These are phyloP conservation scores for Oryzias celebensis DNA, from an alignment of 2,113 vertebrate species.

Conservation along the genomic window DNA sequence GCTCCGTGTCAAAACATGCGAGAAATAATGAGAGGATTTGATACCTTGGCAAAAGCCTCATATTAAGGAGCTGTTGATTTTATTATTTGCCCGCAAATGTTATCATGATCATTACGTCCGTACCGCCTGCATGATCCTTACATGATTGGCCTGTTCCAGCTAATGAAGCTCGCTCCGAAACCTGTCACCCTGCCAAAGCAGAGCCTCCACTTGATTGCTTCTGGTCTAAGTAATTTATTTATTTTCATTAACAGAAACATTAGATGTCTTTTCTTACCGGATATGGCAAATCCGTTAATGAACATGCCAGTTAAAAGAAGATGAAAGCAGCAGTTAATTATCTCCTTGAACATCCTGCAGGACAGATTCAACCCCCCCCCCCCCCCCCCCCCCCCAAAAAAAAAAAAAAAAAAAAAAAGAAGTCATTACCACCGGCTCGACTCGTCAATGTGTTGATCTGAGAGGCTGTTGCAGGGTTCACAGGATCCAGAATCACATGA, in stretches of 20 bases:
- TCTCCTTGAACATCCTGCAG: constrained; percentile 63
- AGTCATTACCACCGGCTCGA: constrained; percentile 54
- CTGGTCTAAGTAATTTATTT: constrained; percentile 58
- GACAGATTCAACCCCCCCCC: constrained; percentile 67
- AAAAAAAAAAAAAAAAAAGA: neutral
- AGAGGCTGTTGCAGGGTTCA: constrained; percentile 61
- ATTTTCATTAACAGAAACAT: constrained; percentile 70
- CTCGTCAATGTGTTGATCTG: constrained; percentile 65
- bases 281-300: constrained; percentile 67
- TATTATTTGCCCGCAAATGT: constrained; percentile 38
- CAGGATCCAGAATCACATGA: constrained; percentile 48
- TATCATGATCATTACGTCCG: constrained; percentile 39
- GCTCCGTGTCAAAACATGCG: neutral
- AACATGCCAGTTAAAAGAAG: constrained; percentile 72
- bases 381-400: too few relatives aligned
- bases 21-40: constrained; percentile 23
- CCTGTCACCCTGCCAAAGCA: constrained; percentile 47
- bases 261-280: constrained; percentile 48
- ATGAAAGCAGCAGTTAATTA: constrained; percentile 74
- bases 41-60: constrained; percentile 5
- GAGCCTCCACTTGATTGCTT: constrained; percentile 39
- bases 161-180: constrained; percentile 51
- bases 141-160: constrained; percentile 42
- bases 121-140: constrained; percentile 42
- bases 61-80: constrained; percentile 44